A percentile compares a stretch with the other conserved stretches of the same genome.
These are phyloP conservation scores for Falco peregrinus DNA, from an alignment of 2,797 vertebrate genomes.

Conservation along the genomic window DNA sequence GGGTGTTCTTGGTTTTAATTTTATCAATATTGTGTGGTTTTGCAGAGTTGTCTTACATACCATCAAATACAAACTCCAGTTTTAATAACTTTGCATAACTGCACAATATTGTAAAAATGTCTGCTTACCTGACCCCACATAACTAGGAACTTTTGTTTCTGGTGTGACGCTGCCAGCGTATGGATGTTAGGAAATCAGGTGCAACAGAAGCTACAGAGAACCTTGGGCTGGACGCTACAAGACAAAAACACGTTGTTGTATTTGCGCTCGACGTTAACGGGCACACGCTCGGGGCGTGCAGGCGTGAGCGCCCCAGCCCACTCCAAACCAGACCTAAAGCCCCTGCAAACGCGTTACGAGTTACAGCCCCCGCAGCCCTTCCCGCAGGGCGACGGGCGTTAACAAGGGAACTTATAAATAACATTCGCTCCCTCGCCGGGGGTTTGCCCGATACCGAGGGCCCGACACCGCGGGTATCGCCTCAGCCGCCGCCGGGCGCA, in stretches of 20 bases:
- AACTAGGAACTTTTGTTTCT: slow-evolving; percentile 29
- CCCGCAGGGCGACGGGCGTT: too few relatives aligned
- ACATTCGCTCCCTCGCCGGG: too few relatives aligned
- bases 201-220: not conserved
- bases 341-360: too few relatives aligned
- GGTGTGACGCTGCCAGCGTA: not conserved
- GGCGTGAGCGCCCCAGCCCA: too few relatives aligned
- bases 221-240: not conserved
- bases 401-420: too few relatives aligned
- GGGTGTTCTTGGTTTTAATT: not conserved
- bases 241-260: not conserved
- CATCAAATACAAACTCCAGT: not conserved
- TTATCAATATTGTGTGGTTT: slow-evolving; percentile 40
- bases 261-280: too few relatives aligned
- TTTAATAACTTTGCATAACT: slow-evolving; percentile 22
- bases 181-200: not conserved
- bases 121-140: slow-evolving; percentile 24
- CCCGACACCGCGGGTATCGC: too few relatives aligned
- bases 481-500: too few relatives aligned
- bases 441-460: too few relatives aligned
- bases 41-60: not conserved
- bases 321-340: too few relatives aligned
- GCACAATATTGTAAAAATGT: slow-evolving; percentile 13
- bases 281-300: too few relatives aligned
- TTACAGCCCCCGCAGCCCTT: too few relatives aligned